Evolutionary conservation across 2,113 vertebrate genomes (phyloP), one percentile per base, ranked within the genome.

Genomic region (Struthio camelus): DNA sequence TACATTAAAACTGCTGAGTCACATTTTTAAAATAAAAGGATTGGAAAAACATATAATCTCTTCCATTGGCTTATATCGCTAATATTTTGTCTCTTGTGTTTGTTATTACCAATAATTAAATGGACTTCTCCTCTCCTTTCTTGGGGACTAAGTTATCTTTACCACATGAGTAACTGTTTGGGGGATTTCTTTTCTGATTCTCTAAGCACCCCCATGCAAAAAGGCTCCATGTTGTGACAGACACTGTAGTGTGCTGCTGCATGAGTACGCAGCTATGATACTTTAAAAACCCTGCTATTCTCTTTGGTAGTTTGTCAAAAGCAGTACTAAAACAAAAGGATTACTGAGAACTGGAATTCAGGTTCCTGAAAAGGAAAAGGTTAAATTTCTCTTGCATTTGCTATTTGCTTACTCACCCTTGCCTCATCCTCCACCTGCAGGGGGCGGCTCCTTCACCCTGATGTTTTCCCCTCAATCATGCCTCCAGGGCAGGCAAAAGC

Each of bases 401-500:
- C 5, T 81, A 4, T 71, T 79, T 88, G 67, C 9, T 61, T 89
- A 65, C 10, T 46, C 0, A 1, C 81, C 61, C 32, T 65, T 76
- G 25, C 11, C 14, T 73, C 12, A 46, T 34, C 6, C 25, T 82
- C 11, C 9, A 44, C 11, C 22, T 18, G 2, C 20, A 28, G 11
- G 10, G 28, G 13, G 2, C 1, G 5, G 30, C 15, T 85, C 15
- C 15, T 24, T 44, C 85, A 56, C 14, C 69, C 9, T 11, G 12
- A 22, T 62, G 50, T 83, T 93, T 25, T 16, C 15, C 4, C 9
- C 3, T 1, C 0, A 8, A 38, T 62, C 0, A 0, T 38, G 10
- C 25, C 69, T 77, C 30, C n/a, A 77, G 30, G 23, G 32, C 15
- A 84, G 25, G 62, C 9, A 87, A 40, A 8, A 82, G 36, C 3